phyloP scores from a whole-genome alignment of 2,113 vertebrate genomes.

The Podiceps cristatus region DNA sequence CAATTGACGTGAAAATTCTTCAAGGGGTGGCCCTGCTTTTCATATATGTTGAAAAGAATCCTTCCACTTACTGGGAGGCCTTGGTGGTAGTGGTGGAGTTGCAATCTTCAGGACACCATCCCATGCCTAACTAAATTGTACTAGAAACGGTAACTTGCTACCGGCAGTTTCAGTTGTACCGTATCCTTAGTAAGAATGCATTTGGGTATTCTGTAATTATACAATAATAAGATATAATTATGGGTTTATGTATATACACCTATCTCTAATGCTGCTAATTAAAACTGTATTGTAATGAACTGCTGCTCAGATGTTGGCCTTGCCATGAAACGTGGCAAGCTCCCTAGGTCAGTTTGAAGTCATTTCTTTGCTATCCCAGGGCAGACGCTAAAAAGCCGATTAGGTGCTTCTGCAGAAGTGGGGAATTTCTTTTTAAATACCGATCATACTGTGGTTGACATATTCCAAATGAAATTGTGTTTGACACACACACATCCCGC shows the following conservation, averaged over 20 bases:
- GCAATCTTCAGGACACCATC: not conserved
- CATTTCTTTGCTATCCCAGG: not conserved
- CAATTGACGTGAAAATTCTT: slow-evolving; percentile 34
- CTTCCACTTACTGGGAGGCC: not conserved
- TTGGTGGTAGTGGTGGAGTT: not conserved
- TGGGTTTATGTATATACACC: not conserved
- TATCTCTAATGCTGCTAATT: not conserved
- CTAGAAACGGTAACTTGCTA: not conserved
- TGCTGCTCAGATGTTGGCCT: not conserved
- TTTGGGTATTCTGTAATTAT: not conserved
- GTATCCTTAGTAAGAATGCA: not conserved
- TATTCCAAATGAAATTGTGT: fast-evolving
- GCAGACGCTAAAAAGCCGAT: not conserved
- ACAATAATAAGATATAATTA: not conserved
- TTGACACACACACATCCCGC: not conserved
- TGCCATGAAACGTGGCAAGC: not conserved
- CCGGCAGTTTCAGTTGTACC: not conserved
- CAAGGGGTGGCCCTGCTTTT: slow-evolving; percentile 34
- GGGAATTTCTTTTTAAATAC: not conserved
- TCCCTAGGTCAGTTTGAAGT: not conserved
- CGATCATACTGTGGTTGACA: not conserved
- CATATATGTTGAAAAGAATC: slow-evolving; percentile 48
- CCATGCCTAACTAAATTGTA: not conserved
- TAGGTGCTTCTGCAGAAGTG: not conserved
- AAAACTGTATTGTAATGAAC: not conserved